phyloP scores from a whole-genome alignment of 64 coral and sea anemone genomes.

The Stylophora pistillata region DNA sequence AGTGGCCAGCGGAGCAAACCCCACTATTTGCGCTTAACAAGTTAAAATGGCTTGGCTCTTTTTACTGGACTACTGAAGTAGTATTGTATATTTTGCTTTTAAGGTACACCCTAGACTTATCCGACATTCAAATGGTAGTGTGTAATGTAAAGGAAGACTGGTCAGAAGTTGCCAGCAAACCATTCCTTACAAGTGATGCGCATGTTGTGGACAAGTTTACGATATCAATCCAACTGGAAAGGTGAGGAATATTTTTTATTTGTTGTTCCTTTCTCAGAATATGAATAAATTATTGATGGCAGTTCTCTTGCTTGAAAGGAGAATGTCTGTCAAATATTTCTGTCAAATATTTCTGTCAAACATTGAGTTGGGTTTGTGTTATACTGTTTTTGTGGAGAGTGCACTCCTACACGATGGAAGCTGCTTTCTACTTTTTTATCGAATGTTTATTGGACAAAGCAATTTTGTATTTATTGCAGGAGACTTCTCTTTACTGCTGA shows the following conservation, averaged over 20 bases:
- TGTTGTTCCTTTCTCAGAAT: neutral
- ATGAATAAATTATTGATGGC: neutral
- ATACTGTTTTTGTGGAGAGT: neutral
- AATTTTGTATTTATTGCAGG: constrained; percentile 34
- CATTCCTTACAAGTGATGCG: constrained; percentile 74
- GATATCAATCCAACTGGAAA: constrained; percentile 84
- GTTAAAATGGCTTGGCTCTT: neutral
- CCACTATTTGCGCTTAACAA: too few relatives aligned
- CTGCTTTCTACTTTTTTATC: neutral
- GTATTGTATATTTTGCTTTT: neutral
- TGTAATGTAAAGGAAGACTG: constrained; percentile 83
- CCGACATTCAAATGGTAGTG: constrained; percentile 96
- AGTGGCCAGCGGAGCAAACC: too few relatives aligned
- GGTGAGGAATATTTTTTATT: constrained; percentile 37
- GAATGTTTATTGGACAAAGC: neutral
- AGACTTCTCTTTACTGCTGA: constrained; percentile 94
- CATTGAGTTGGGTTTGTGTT: too few relatives aligned
- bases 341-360: too few relatives aligned
- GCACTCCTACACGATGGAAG: neutral
- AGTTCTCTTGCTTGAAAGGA: neutral
- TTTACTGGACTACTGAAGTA: neutral
- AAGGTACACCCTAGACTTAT: constrained; percentile 88
- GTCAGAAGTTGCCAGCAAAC: constrained; percentile 70
- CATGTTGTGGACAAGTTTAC: constrained; percentile 97
- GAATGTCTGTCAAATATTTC: too few relatives aligned